Conservation (phyloP, 2,888 invertebrate species). For the Parasteatoda lunata region DNA sequence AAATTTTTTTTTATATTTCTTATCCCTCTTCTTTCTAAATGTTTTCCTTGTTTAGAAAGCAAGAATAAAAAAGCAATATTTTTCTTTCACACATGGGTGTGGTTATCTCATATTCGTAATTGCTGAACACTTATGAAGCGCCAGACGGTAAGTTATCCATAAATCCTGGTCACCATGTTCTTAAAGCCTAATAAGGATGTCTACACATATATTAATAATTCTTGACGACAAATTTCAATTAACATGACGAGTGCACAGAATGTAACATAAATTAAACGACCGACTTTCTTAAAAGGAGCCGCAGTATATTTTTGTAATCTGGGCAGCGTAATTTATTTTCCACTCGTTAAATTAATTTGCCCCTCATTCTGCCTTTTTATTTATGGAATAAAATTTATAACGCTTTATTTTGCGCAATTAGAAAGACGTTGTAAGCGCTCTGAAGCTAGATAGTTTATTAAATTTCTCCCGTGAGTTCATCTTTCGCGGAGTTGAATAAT, state of each 20-base stretch:
- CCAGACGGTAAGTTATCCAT: constrained; percentile 26
- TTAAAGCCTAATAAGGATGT: constrained; percentile 62
- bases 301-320: neutral
- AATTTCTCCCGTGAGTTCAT: too few relatives aligned
- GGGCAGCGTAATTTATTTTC: too few relatives aligned
- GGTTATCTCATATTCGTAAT: constrained; percentile 20
- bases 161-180: constrained; percentile 46
- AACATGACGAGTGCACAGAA: constrained; percentile 21
- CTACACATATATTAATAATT: constrained; percentile 39
- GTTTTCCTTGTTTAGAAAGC: constrained; percentile 34
- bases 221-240: constrained; percentile 64
- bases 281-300: constrained; percentile 25
- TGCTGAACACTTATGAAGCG: constrained; percentile 30
- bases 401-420: too few relatives aligned
- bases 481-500: too few relatives aligned
- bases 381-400: too few relatives aligned
- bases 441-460: too few relatives aligned
- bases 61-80: constrained; percentile 19
- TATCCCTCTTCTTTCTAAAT: constrained; percentile 3
- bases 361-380: too few relatives aligned
- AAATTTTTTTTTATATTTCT: constrained; percentile 17
- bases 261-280: constrained; percentile 20
- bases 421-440: too few relatives aligned
- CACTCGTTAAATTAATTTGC: too few relatives aligned
- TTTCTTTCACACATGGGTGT: constrained; percentile 17